A percentile compares a stretch with the other conserved stretches of the same genome.
Evolutionary conservation across 2,797 vertebrate species (phyloP).

Genomic region (Pempheris klunzingeri): DNA sequence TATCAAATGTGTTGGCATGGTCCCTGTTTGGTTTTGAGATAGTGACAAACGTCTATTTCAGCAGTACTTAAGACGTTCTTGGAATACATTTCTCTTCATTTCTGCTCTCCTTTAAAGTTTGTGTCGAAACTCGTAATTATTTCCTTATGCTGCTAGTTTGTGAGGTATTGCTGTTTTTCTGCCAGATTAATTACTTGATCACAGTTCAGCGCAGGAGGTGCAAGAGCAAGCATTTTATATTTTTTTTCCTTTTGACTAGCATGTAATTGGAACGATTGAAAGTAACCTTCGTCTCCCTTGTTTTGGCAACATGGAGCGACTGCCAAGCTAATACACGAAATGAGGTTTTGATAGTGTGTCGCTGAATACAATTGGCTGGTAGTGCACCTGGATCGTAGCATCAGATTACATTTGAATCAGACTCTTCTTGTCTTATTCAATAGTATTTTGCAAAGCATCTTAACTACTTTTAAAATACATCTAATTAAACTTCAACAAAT

Average conservation of each 20-base stretch:
- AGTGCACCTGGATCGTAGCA: constrained; percentile 47
- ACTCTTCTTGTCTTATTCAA: constrained; percentile 23
- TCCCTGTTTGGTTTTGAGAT: constrained; percentile 46
- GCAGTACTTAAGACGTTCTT: constrained; percentile 30
- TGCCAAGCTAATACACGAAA: constrained; percentile 60
- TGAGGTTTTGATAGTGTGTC: constrained; percentile 42
- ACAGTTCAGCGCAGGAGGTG: constrained; percentile 59
- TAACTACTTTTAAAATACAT: constrained; percentile 23
- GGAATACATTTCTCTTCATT: constrained; percentile 42
- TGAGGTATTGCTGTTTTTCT: constrained; percentile 58
- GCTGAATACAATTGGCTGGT: constrained; percentile 45
- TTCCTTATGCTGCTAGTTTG: constrained; percentile 51
- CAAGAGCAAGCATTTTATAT: constrained; percentile 55
- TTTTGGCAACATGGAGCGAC: constrained; percentile 63
- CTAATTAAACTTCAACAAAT: constrained; percentile 23
- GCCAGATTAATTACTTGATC: constrained; percentile 70
- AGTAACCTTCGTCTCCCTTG: constrained; percentile 55
- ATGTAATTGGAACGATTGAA: constrained; percentile 60
- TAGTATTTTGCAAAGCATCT: constrained; percentile 24
- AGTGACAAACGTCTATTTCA: constrained; percentile 40
- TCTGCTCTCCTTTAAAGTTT: constrained; percentile 52
- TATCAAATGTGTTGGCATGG: constrained; percentile 35
- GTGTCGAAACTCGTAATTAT: constrained; percentile 47
- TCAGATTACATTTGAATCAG: constrained; percentile 41
- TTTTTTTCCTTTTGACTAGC: constrained; percentile 45